Evolutionary conservation across 2,113 vertebrate species (phyloP).

Genomic region (Catharus minimus): DNA sequence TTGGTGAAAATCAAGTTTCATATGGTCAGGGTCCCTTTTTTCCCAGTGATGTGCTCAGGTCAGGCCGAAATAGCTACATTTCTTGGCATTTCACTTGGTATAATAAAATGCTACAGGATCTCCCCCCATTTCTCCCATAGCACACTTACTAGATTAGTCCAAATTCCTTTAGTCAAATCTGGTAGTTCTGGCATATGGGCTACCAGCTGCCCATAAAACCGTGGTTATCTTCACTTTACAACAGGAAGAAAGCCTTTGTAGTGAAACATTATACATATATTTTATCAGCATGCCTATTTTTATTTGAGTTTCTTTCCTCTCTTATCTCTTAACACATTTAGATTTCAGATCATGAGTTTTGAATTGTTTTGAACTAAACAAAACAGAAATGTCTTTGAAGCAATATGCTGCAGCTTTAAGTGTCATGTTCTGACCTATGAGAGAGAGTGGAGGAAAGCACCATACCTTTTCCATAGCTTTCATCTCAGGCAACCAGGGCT

Average conservation of each 20-base stretch:
- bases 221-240: slow-evolving; percentile 1
- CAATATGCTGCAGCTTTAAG: not conserved
- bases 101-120: not conserved
- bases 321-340: not conserved
- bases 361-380: slow-evolving; percentile 23
- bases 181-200: slow-evolving; percentile 28
- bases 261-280: not conserved
- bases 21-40: not conserved
- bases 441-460: not conserved
- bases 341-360: not conserved
- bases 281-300: slow-evolving; percentile 5
- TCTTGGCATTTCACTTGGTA: not conserved
- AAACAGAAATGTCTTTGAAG: not conserved
- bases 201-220: slow-evolving; percentile 17
- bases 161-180: slow-evolving; percentile 4
- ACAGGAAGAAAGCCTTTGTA: slow-evolving; percentile 9
- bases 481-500: not conserved
- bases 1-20: not conserved
- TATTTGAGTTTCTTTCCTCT: not conserved
- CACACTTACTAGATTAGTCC: not conserved
- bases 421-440: not conserved
- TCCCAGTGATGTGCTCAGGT: not conserved
- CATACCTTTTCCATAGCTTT: not conserved
- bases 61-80: not conserved
- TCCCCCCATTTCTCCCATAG: not conserved